Conservation (phyloP, 1,140 invertebrate genomes). For the Drosophila guanche region DNA sequence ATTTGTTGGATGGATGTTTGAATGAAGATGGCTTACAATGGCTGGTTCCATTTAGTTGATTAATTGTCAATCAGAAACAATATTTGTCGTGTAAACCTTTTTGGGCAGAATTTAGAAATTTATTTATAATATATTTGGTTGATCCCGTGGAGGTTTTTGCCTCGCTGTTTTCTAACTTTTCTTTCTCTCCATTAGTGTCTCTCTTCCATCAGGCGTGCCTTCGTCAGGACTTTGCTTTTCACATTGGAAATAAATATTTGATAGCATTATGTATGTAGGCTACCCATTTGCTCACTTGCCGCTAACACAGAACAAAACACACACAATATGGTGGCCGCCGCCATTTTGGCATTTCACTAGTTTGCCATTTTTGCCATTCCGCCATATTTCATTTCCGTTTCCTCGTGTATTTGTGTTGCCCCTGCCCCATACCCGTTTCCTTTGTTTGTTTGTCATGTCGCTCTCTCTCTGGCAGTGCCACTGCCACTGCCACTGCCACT, state of each 20-base stretch:
- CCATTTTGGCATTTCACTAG: conserved; percentile 69
- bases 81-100: conserved; percentile 25
- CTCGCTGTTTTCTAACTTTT: conserved; percentile 6
- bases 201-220: conserved; percentile 5
- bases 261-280: conserved; percentile 44
- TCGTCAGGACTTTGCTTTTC: conserved; percentile 22
- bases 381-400: conserved; percentile 73
- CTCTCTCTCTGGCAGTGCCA: conserved; percentile 1
- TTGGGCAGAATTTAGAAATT: conserved; percentile 14
- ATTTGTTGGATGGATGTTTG: conserved; percentile 18
- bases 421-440: too few relatives aligned
- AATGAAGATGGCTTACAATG: conserved; percentile 1
- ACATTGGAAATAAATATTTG: conserved; percentile 65
- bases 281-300: neutral
- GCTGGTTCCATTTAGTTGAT: conserved; percentile 56
- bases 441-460: too few relatives aligned
- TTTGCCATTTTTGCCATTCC: conserved; percentile 58
- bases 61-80: conserved; percentile 55
- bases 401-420: conserved; percentile 22
- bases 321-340: conserved; percentile 62
- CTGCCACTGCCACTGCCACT: conserved; percentile 22
- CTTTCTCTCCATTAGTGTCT: conserved; percentile 12
- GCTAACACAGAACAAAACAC: conserved; percentile 5
- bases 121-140: neutral
- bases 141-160: neutral